These are phyloP conservation scores for Xiphias gladius DNA, from an alignment of 2,113 vertebrate genomes.

Conservation along the genomic window DNA sequence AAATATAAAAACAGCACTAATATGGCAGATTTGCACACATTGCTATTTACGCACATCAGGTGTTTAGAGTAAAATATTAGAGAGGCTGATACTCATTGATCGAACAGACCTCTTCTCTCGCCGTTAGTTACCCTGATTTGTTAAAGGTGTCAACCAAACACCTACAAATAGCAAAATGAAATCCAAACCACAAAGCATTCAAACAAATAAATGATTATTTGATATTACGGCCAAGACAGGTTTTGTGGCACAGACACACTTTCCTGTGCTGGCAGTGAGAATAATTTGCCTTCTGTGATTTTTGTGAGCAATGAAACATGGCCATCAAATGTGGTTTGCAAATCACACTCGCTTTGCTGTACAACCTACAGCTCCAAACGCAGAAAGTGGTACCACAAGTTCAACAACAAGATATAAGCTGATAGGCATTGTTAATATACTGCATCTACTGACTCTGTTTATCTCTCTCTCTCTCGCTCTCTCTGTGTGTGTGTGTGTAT, in stretches of 20 bases:
- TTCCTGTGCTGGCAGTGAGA: background rate
- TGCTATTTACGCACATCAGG: background rate
- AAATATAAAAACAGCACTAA: background rate
- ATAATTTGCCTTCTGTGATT: background rate
- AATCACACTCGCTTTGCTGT: background rate
- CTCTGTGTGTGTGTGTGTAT: background rate
- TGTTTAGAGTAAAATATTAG: background rate
- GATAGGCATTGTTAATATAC: background rate
- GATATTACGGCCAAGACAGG: slow-evolving; percentile 13
- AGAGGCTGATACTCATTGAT: background rate
- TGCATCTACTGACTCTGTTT: background rate
- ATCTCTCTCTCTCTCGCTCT: background rate
- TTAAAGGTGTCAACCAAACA: background rate
- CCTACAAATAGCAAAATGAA: background rate
- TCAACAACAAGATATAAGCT: background rate
- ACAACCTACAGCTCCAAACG: background rate
- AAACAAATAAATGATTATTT: background rate
- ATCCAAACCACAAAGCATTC: background rate
- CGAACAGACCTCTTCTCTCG: background rate
- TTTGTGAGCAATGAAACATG: background rate
- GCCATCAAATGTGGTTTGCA: background rate
- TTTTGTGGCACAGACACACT: background rate
- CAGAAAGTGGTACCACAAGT: background rate
- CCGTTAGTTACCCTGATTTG: background rate
- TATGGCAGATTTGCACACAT: background rate